A percentile compares a stretch with the other conserved stretches of the same genome.
phyloP scores from a whole-genome alignment of 2,113 vertebrate species.

The Panthera leo region DNA sequence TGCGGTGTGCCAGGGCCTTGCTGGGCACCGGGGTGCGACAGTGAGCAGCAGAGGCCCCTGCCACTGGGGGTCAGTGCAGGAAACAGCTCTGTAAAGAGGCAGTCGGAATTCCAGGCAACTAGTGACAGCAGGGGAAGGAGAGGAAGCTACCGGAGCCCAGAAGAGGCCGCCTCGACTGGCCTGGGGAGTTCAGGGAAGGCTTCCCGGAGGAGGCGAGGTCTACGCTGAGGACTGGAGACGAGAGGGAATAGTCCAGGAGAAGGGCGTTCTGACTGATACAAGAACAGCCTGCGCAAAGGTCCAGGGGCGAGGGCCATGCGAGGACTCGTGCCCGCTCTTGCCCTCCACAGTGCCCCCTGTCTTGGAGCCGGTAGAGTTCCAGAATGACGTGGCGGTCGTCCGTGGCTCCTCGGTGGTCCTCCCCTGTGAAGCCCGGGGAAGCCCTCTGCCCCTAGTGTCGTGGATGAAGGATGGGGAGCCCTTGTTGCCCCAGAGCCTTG shows the following conservation, averaged over 20 bases:
- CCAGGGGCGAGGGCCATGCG: neutral
- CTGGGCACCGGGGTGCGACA: fast-evolving
- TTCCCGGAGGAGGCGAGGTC: neutral
- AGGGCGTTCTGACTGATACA: neutral
- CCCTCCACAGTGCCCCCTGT: conserved; percentile 85
- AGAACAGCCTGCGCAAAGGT: neutral
- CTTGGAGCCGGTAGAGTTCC: conserved; percentile 86
- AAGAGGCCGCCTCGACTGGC: neutral
- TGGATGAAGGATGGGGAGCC: conserved; percentile 93
- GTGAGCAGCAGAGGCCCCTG: no score
- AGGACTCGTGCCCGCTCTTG: fast-evolving
- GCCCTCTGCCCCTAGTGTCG: conserved; percentile 87
- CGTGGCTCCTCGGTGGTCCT: conserved; percentile 89
- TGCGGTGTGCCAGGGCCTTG: neutral
- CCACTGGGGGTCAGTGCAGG: neutral
- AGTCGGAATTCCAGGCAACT: neutral
- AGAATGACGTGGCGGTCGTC: conserved; percentile 87
- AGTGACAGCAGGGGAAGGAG: neutral
- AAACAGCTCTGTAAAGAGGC: neutral
- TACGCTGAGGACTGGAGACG: neutral
- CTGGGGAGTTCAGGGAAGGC: neutral
- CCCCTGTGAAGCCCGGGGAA: conserved; percentile 90
- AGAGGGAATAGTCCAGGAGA: neutral
- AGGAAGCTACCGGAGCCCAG: neutral
- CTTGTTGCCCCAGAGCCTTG: conserved; percentile 83